Evolutionary conservation across 2,888 invertebrate genomes (phyloP).

Genomic region (Allacma fusca): DNA sequence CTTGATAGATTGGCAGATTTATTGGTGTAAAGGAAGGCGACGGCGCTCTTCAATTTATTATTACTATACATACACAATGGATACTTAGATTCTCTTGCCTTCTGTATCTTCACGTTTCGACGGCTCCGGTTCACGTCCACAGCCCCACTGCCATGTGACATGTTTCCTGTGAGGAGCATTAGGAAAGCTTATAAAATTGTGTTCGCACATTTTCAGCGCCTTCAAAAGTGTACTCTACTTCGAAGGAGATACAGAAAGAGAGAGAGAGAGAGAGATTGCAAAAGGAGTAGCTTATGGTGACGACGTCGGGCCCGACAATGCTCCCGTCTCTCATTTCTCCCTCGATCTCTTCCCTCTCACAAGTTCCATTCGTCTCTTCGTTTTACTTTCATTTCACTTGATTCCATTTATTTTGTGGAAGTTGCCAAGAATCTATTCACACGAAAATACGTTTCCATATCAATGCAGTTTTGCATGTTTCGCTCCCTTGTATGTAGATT

Average conservation of each 20-base stretch:
- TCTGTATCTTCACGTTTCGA: constrained; percentile 31
- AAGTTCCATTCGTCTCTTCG: background rate
- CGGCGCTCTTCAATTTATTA: constrained; percentile 54
- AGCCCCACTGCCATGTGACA: background rate
- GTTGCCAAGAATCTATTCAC: constrained; percentile 43
- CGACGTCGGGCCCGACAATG: constrained; percentile 13
- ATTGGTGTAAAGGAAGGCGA: constrained; percentile 57
- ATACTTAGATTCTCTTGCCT: constrained; percentile 31
- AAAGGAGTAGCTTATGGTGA: background rate
- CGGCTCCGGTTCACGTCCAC: background rate
- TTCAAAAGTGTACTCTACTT: background rate
- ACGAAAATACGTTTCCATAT: constrained; percentile 39
- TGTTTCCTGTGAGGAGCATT: background rate
- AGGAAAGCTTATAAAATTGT: constrained; percentile 20
- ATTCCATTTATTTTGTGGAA: constrained; percentile 43
- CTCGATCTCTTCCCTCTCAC: no score
- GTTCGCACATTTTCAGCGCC: constrained; percentile 4
- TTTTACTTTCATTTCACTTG: constrained; percentile 37
- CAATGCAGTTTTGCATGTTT: constrained; percentile 37
- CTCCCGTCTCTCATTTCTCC: constrained; percentile 32
- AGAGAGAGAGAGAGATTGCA: background rate
- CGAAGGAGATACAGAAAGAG: background rate
- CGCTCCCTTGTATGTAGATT: constrained; percentile 15
- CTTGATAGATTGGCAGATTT: constrained; percentile 61
- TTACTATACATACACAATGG: constrained; percentile 39